Evolutionary conservation across 2,888 invertebrate species (phyloP).

Genomic region (Caenorhabditis sp.): DNA sequence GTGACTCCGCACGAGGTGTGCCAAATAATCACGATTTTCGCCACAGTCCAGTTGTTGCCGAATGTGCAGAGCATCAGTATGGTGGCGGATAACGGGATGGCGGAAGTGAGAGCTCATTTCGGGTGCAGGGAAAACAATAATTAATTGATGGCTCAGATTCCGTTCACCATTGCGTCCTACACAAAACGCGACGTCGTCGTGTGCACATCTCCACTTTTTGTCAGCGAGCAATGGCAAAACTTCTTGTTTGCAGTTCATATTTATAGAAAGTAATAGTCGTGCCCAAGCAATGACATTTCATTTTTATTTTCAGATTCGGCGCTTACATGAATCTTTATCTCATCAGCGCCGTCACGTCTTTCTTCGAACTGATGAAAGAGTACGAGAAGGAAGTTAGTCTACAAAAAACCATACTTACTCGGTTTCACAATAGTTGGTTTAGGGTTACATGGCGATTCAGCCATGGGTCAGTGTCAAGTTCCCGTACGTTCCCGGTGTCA

Average conservation of each 20-base stretch:
- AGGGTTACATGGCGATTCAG: slow-evolving; percentile 62
- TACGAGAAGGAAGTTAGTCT: slow-evolving; percentile 57
- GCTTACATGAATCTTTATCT: slow-evolving; percentile 62
- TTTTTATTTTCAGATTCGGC: slow-evolving; percentile 54
- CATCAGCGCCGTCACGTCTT: slow-evolving; percentile 59
- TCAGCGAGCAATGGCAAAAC: slow-evolving; percentile 65
- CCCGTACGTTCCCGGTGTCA: slow-evolving; percentile 25
- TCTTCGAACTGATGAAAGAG: slow-evolving; percentile 59
- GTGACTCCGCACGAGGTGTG: slow-evolving; percentile 63
- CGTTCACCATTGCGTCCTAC: slow-evolving; percentile 41
- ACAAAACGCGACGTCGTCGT: slow-evolving; percentile 53
- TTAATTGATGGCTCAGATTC: slow-evolving; percentile 42
- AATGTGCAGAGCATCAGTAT: slow-evolving; percentile 41
- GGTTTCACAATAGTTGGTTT: neutral
- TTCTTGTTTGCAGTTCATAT: slow-evolving; percentile 65
- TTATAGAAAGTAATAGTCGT: slow-evolving; percentile 58
- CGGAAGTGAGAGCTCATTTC: slow-evolving; percentile 8
- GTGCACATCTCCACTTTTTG: slow-evolving; percentile 65
- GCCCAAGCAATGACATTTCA: neutral
- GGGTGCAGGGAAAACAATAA: neutral
- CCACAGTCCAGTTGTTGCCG: slow-evolving; percentile 51
- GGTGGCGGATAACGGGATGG: slow-evolving; percentile 38
- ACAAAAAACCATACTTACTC: neutral
- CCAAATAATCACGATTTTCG: slow-evolving; percentile 54
- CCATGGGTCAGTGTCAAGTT: slow-evolving; percentile 61